These are phyloP conservation scores for Myathropa florea DNA, from an alignment of 2,888 invertebrate genomes.

Conservation along the genomic window DNA sequence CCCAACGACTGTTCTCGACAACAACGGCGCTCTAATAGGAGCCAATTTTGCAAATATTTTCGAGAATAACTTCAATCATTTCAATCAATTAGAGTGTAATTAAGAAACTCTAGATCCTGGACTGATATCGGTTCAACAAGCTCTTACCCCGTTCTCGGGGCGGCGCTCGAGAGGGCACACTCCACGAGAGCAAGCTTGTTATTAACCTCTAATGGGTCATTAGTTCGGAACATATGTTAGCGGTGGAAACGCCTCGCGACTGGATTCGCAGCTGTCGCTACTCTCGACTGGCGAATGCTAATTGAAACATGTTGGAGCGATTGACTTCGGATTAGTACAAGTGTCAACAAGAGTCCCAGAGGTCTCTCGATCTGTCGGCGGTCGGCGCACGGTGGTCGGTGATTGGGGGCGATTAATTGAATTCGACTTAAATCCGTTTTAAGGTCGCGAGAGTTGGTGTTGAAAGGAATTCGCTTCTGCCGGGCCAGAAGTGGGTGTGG, in stretches of 20 bases:
- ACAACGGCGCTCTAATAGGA: neutral
- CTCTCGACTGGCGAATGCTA: conserved; percentile 17
- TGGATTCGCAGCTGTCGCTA: neutral
- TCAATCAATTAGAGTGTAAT: conserved; percentile 37
- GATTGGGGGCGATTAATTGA: conserved; percentile 34
- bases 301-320: conserved; percentile 44
- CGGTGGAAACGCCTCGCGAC: neutral
- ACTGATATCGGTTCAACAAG: conserved; percentile 8
- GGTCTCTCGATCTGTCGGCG: conserved; percentile 25
- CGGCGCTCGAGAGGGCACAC: neutral
- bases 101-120: conserved; percentile 31
- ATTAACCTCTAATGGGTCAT: conserved; percentile 39
- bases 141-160: no score
- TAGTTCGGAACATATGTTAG: conserved; percentile 39
- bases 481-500: neutral
- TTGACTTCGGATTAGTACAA: conserved; percentile 30
- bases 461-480: conserved; percentile 28
- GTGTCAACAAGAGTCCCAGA: neutral
- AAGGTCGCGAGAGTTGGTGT: conserved; percentile 30
- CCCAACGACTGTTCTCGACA: neutral
- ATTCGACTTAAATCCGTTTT: conserved; percentile 46
- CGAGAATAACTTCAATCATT: conserved; percentile 15
- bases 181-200: neutral
- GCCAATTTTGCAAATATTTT: conserved; percentile 6
- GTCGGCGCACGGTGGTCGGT: neutral